These are phyloP conservation scores for Poeciliopsis occidentalis DNA, from an alignment of 2,113 vertebrate genomes.

Conservation along the genomic window DNA sequence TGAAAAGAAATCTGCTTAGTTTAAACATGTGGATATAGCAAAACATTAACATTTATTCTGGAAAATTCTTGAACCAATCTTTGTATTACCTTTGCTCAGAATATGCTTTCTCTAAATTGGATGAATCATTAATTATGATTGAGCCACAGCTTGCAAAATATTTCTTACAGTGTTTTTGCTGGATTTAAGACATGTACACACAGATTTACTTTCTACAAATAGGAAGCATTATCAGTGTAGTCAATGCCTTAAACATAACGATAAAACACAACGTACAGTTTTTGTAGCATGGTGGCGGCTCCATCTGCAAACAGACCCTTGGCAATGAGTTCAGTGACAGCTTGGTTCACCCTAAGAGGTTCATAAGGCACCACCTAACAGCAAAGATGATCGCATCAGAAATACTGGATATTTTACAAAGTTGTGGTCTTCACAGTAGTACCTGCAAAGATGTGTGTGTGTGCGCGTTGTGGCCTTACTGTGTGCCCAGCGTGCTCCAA, in stretches of 20 bases:
- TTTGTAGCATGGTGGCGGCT: conserved; percentile 58
- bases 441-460: not conserved
- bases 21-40: too few species aligned
- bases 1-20: too few species aligned
- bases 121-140: too few species aligned
- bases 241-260: not conserved
- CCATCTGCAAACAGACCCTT: conserved; percentile 81
- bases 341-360: conserved; percentile 44
- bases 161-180: not conserved
- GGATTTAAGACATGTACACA: not conserved
- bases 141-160: not conserved
- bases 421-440: not conserved
- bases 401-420: not conserved
- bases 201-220: not conserved
- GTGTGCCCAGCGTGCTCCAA: conserved; percentile 90
- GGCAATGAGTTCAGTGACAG: conserved; percentile 36
- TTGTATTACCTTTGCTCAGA: too few species aligned
- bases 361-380: conserved; percentile 86
- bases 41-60: too few species aligned
- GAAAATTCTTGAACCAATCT: too few species aligned
- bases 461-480: conserved; percentile 66
- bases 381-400: not conserved
- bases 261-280: conserved; percentile 80
- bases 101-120: too few species aligned
- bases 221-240: too few species aligned